Base-by-base conservation (phyloP, 1,140 invertebrate genomes). In the Himalopsyche phryganea region DNA sequence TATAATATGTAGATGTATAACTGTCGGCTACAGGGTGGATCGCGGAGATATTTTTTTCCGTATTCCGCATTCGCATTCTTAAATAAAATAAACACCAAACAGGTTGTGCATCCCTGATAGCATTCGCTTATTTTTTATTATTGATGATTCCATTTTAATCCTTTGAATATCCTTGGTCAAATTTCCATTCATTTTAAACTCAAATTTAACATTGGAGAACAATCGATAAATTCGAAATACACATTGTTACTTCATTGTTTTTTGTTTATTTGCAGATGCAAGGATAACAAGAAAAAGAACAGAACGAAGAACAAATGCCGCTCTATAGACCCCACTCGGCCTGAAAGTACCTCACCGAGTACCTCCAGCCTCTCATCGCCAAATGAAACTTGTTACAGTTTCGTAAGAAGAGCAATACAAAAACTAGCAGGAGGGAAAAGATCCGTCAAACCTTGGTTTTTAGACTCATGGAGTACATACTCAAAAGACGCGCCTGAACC, bases 341-440 rank as follows among this genome's bases (percentile, higher is more conserved):
- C 77, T 61, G 71, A 69, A 0, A 79, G 80, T 49, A 80, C 80
- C 42, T 92, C 89, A 1, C 87, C 87, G 20, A 89, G 88, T 60
- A 90, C 87, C 46, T 91, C 89, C 18, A 91, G 91, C 61, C 79
- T 94, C 1, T 93, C 91, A 19, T 92, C 89, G 63, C 92, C 92
- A 3, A 94, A 92, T 66, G 93, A 95, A 76, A 93, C 91, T 5
- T 96, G 93, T 69, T 96, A 96, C 75, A 94, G 91, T 68, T 96
- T 95, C 69, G 91, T 96, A 3, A 80, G 92, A 42, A 82, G 91
- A 65, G 92, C 93, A 5, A 81, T 96, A 33, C 90, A 94, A 74
- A 89, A 91, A 80, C 71, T 93, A 18, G 89, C 91, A 9, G 87
- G 90, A 0, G 83, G 86, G 1, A 84, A 84, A 11, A 75, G 85